Conservation (phyloP, 2,113 vertebrate genomes). For the Salvelinus alpinus region DNA sequence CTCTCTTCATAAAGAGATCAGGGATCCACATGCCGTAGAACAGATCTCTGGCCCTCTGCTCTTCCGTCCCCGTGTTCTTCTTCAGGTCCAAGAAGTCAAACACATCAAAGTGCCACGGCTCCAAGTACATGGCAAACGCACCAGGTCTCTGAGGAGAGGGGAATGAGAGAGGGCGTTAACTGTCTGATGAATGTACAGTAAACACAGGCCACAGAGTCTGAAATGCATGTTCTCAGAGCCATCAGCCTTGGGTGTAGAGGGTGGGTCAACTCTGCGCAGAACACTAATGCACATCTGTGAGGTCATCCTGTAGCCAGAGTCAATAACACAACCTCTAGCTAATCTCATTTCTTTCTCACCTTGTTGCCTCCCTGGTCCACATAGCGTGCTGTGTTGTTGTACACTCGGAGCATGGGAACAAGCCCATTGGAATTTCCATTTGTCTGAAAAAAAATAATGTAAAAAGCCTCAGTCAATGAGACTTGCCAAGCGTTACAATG, state of each 20-base stretch:
- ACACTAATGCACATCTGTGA: neutral
- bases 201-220: too few relatives aligned
- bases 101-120: conserved; percentile 94
- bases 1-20: conserved; percentile 96
- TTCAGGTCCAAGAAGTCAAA: conserved; percentile 97
- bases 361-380: conserved; percentile 98
- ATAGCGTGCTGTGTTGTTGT: conserved; percentile 96
- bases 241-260: conserved; percentile 2
- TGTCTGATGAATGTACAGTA: neutral
- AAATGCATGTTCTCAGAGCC: neutral
- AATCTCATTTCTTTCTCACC: conserved; percentile 66
- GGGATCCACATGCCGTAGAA: conserved; percentile 98
- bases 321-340: neutral
- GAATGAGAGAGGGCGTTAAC: neutral
- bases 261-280: neutral
- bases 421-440: conserved; percentile 94
- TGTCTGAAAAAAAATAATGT: conserved; percentile 79
- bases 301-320: neutral
- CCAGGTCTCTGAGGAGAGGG: conserved; percentile 82
- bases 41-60: conserved; percentile 93
- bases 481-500: neutral
- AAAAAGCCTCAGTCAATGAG: neutral
- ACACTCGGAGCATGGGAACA: conserved; percentile 95
- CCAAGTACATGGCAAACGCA: conserved; percentile 95
- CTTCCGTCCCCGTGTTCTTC: conserved; percentile 97